Conservation (phyloP, 2,113 vertebrate species). For the Microtus richardsoni region DNA sequence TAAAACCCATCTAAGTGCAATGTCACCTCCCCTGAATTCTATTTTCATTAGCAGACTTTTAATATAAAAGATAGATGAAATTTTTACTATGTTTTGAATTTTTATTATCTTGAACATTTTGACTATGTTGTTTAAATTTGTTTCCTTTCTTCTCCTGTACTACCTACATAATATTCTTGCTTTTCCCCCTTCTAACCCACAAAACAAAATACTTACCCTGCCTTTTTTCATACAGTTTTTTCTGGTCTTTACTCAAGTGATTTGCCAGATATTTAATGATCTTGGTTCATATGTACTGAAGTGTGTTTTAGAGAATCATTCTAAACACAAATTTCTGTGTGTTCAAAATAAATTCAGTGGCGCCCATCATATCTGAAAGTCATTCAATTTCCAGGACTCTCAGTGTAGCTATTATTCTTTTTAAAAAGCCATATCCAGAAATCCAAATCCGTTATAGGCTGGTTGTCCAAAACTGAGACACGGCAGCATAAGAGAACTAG, state of each 20-base stretch:
- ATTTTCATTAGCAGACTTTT: not conserved
- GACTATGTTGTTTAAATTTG: not conserved
- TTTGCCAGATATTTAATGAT: not conserved
- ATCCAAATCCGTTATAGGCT: not conserved
- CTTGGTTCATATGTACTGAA: not conserved
- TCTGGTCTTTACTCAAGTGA: not conserved
- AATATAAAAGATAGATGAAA: not conserved
- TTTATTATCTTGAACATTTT: conserved; percentile 16
- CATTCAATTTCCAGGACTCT: not conserved
- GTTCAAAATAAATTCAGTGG: not conserved
- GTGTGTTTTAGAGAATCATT: not conserved
- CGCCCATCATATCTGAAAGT: not conserved
- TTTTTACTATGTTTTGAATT: not conserved
- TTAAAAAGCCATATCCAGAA: not conserved
- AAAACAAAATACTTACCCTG: not conserved
- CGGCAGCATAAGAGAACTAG: not conserved
- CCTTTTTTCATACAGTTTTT: conserved; percentile 11
- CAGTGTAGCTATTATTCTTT: not conserved
- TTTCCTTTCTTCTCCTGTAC: not conserved
- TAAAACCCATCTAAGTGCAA: not conserved
- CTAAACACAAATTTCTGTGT: not conserved
- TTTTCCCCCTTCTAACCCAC: not conserved
- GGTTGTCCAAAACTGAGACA: not conserved
- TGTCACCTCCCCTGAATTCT: not conserved
- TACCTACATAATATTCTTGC: not conserved